Conservation (phyloP, 1,140 invertebrate genomes). For the Drosophila sproati region DNA sequence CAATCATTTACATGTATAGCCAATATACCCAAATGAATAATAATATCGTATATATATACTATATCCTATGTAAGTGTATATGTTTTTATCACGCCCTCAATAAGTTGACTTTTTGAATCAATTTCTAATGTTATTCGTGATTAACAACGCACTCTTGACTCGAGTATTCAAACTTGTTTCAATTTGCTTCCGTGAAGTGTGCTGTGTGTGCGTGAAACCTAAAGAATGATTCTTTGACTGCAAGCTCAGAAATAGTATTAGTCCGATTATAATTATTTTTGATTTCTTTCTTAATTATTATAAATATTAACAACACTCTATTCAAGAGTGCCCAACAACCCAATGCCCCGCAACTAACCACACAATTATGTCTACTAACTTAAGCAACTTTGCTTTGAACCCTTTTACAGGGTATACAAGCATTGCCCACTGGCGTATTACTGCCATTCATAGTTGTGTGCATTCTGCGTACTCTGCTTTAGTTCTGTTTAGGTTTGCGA, state of each 20-base stretch:
- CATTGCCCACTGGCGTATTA: slow-evolving; percentile 27
- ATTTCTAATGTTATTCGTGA: no score
- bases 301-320: no score
- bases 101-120: background rate
- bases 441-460: slow-evolving; percentile 55
- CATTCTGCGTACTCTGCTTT: slow-evolving; percentile 49
- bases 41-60: background rate
- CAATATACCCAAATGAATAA: background rate
- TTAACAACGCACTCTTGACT: background rate
- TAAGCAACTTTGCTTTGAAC: no score
- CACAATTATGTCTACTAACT: no score
- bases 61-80: background rate
- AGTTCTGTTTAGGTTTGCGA: slow-evolving; percentile 72
- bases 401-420: slow-evolving; percentile 35
- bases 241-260: background rate
- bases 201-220: background rate
- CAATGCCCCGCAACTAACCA: no score
- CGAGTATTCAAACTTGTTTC: background rate
- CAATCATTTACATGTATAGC: slow-evolving; percentile 13
- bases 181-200: background rate
- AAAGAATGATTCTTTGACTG: background rate
- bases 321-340: no score
- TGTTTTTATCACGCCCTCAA: background rate
- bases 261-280: no score
- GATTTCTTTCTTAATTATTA: no score